Base-by-base conservation (phyloP, 1,140 invertebrate species). In the Papilio glaucus region DNA sequence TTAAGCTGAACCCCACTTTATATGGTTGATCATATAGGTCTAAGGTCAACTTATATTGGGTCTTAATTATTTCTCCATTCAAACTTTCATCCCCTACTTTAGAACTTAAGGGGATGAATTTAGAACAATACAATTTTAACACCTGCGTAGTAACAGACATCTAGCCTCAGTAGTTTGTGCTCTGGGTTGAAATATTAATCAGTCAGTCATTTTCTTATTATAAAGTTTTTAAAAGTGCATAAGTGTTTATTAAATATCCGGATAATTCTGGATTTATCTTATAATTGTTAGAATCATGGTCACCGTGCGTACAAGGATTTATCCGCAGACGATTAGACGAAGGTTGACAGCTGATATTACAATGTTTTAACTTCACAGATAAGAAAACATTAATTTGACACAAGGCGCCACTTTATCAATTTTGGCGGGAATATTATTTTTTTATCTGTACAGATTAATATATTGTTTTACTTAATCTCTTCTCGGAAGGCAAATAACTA, bases 371-470 rank as follows among this genome's bases (percentile, higher is more conserved):
- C 39, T 3, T 15, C 29, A 62, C 37, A 65, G 62, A 65, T 65
- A 65, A 65, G 26, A 37, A 38, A 65, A 39, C 37, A 18, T 24
- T 62, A 15, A n/a, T 63, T 63, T 39, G 62, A 65, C 62, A 65
- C 33, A n/a, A 65, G 62, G 62, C 62, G 62, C 62, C 62, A 12
- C 5, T 18, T 65, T 37, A 39, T 63, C 62, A 21, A 38, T n/a
- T 65, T 65, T 65, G 62, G 62, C 62, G 62, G 62, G 62, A 37
- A 9, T 24, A 37, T 39, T 60, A 60, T n/a, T 62, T 62, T 60
- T 53, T 39, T 65, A 65, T 65, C 62, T 65, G 37, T 65, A 10
- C 10, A 12, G 1, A 37, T 62, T 62, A 18, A n/a, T 13, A 57
- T 61, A 33, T 37, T 61, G 26, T 61, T 29, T 33, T 60, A 15